Conservation (phyloP, 2,113 vertebrate genomes). For the Tretioscincus oriximinensis region DNA sequence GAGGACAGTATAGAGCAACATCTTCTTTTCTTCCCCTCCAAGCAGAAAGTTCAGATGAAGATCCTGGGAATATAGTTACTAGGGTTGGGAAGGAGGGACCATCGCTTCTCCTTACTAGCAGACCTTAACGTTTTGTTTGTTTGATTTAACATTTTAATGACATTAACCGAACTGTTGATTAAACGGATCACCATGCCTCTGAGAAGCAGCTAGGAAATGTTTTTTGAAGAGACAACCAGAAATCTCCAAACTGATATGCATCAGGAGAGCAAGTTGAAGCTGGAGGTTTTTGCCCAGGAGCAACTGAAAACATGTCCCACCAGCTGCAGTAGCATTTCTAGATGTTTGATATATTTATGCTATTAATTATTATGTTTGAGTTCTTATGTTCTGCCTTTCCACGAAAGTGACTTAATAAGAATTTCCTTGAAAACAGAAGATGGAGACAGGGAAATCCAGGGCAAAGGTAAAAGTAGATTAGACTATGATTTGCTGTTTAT, state of each 20-base stretch:
- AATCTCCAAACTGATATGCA: conserved; percentile 42
- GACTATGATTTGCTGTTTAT: no score
- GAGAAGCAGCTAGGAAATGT: conserved; percentile 52
- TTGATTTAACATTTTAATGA: conserved; percentile 63
- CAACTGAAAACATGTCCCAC: background rate
- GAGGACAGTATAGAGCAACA: conserved; percentile 53
- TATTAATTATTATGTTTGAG: background rate
- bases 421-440: background rate
- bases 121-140: conserved; percentile 55
- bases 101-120: conserved; percentile 31
- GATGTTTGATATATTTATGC: background rate
- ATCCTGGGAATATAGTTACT: conserved; percentile 9
- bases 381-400: background rate
- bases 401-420: background rate
- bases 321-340: background rate
- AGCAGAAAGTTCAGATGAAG: conserved; percentile 10
- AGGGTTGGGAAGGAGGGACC: background rate
- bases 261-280: background rate
- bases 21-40: conserved; percentile 41
- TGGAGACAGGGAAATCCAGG: no score
- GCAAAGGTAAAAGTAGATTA: background rate
- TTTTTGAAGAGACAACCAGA: conserved; percentile 48
- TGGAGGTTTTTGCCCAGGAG: background rate
- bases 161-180: conserved; percentile 64
- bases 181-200: conserved; percentile 59